A percentile compares a stretch with the other conserved stretches of the same genome.
These are phyloP conservation scores for Sitobion miscanthi DNA, from an alignment of 1,140 invertebrate genomes.

Conservation along the genomic window DNA sequence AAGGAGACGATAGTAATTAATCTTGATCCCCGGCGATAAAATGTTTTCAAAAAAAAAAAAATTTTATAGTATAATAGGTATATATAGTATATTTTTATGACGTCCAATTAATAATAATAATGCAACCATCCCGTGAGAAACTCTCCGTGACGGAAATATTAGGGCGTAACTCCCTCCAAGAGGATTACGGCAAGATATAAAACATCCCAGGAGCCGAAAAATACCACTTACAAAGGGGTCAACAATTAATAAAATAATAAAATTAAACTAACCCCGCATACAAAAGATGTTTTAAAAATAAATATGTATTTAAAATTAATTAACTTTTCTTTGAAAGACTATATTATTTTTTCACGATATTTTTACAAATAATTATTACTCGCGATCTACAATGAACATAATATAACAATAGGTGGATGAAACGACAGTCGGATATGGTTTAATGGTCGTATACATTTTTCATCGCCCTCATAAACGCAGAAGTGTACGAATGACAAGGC, in stretches of 20 bases:
- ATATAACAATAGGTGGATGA: not conserved
- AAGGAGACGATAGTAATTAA: conserved; percentile 26
- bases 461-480: not conserved
- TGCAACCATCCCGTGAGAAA: conserved; percentile 38
- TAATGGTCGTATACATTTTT: not conserved
- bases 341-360: not conserved
- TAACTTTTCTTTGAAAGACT: not conserved
- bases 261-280: not conserved
- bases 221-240: not conserved
- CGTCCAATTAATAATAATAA: conserved; percentile 48
- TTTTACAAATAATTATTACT: not conserved
- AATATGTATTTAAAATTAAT: not conserved
- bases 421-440: not conserved
- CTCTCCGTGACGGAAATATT: conserved; percentile 28
- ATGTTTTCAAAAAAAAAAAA: conserved; percentile 12
- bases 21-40: conserved; percentile 32
- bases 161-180: conserved; percentile 46
- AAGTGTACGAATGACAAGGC: not conserved
- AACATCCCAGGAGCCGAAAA: conserved; percentile 25
- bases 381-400: not conserved
- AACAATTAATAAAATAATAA: conserved; percentile 17
- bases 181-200: conserved; percentile 28
- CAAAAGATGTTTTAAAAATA: conserved; percentile 22
- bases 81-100: conserved; percentile 42
- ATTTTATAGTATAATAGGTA: conserved; percentile 9